Evolutionary conservation across 2,888 invertebrate species (phyloP), one percentile per base, ranked within the genome.

Genomic region (Ctenicera cuprea): DNA sequence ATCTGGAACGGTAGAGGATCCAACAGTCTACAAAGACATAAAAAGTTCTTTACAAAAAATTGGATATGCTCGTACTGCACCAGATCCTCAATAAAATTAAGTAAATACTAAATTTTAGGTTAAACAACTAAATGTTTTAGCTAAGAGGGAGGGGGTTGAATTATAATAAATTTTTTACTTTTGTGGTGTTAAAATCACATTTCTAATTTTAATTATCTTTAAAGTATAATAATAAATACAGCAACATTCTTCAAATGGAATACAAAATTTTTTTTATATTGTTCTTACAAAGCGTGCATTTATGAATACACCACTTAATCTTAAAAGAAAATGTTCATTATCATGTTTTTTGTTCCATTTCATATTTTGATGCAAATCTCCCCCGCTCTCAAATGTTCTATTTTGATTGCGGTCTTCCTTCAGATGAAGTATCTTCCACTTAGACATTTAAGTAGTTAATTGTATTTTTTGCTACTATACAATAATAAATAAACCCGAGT

Each of bases 1-100:
- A 82, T 89, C 97, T 63, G 92, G 94, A 2, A 97, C 97, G 8
- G 95, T 97, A 77, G 97, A 97, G 85, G 96, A 97, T 87, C 91
- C 95, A 4, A 90, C 90, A 41, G 95, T 97, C 8, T 97, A 95
- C 83, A 90, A 88, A 8, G 94, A 94, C 83, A 94, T 97, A 79
- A 93, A 93, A 83, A 85, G 88, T 11, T 94, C 93, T 0, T 87
- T 97, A 73, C 94, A 94, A 83, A 93, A 92, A 82, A 87, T 93
- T 74, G 95, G 95, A 0, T 94, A 92, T 80, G 95, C 94, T 0
- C 90, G 90, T 84, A 89, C 90, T 67, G 93, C 93, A 0, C 93
- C 94, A 0, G 93, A 93, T 82, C 92, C 93, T 18, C 63, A 69
- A 69, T 64, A 64, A 26, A 69, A 61, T 30, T 66, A 26, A n/a